These are phyloP conservation scores for Oenanthe melanoleuca DNA, from an alignment of 2,113 vertebrate species.

Conservation along the genomic window DNA sequence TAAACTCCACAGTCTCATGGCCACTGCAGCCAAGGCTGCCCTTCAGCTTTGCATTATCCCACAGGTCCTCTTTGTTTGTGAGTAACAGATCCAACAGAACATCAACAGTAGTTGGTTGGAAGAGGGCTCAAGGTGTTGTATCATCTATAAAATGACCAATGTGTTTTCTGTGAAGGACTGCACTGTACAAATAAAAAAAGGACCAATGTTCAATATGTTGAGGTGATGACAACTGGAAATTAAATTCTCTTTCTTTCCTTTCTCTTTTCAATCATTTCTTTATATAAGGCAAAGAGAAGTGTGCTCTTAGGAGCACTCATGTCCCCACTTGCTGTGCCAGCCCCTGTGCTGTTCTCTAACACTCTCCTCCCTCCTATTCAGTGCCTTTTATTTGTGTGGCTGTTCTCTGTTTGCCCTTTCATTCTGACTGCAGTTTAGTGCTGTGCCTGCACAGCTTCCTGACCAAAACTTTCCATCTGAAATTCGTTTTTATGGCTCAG, in stretches of 20 bases:
- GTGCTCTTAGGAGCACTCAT: accelerated
- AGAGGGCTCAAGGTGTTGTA: background rate
- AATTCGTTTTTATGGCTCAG: background rate
- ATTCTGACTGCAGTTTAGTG: background rate
- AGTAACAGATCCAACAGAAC: background rate
- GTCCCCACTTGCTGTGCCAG: accelerated
- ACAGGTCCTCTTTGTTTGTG: background rate
- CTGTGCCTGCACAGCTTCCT: background rate
- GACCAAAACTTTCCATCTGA: background rate
- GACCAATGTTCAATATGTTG: background rate
- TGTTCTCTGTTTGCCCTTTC: background rate
- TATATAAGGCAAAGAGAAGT: background rate
- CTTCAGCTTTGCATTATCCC: background rate
- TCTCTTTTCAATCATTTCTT: background rate
- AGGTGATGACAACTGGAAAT: background rate
- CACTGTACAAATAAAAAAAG: background rate
- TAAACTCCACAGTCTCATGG: background rate
- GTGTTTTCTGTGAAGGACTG: background rate
- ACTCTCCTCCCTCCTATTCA: background rate
- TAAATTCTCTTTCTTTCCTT: background rate
- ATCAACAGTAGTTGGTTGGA: background rate
- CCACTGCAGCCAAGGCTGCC: background rate
- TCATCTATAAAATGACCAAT: background rate
- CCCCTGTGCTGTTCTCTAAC: background rate
- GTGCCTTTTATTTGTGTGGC: background rate